phyloP scores from a whole-genome alignment of 2,113 vertebrate species.

The Desmodus rotundus region DNA sequence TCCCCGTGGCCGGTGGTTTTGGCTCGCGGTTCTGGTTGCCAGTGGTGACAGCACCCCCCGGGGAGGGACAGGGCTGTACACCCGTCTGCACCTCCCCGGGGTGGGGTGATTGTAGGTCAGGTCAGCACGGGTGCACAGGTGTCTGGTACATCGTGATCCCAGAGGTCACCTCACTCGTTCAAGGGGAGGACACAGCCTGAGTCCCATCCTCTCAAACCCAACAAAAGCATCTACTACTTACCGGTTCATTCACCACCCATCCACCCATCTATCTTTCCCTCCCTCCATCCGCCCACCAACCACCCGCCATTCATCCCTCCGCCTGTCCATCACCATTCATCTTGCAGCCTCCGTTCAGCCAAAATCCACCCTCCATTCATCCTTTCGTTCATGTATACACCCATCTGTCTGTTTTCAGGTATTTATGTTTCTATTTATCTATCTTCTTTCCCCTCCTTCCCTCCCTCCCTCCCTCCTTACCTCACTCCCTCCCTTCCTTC shows the following conservation, averaged over 20 bases:
- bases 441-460: background rate
- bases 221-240: background rate
- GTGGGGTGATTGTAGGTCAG: too few relatives aligned
- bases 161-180: background rate
- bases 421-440: background rate
- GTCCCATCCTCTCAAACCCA: rapidly evolving
- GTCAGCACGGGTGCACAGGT: too few relatives aligned
- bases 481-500: too few relatives aligned
- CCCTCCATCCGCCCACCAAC: background rate
- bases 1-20: background rate
- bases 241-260: too few relatives aligned
- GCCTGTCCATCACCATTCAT: too few relatives aligned
- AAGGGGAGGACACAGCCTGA: background rate
- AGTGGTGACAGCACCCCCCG: rapidly evolving
- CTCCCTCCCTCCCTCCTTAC: too few relatives aligned
- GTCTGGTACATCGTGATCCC: background rate
- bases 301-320: background rate
- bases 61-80: background rate
- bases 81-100: rapidly evolving
- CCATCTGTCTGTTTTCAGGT: background rate
- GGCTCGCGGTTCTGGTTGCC: rapidly evolving
- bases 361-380: too few relatives aligned
- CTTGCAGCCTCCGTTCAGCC: too few relatives aligned
- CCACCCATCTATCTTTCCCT: background rate
- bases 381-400: background rate